Base-by-base conservation (phyloP, 2,888 invertebrate species). In the Drosophila kanekoi region DNA sequence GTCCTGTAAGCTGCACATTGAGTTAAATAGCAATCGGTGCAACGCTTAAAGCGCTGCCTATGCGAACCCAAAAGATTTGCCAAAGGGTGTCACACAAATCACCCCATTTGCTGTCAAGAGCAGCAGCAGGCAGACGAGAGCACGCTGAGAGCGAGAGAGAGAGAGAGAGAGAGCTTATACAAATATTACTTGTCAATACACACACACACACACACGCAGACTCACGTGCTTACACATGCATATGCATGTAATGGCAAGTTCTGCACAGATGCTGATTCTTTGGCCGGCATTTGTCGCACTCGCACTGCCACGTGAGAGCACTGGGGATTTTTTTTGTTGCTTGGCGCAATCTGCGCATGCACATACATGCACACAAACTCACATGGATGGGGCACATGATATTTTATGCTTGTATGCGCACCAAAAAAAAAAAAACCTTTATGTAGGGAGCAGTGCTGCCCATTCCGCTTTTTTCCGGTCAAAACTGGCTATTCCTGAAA, bases 331-430 rank as follows among this genome's bases (percentile, higher is more conserved):
- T 47, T 40, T 11, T 40, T 11, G 13, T n/a, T 23, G 13, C 44
- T 59, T 13, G 16, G 11, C 54, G 44, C 32, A 68, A 51, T 56
- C 54, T 72, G 75, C 77, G 77, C 75, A 75, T 75, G 72, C 18
- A 63, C 56, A 58, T 18, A 18, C 41, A 41, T 20, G 48, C 18
- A 49, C 14, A 18, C 32, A 28, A 8, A 11, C n/a, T 16, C 14
- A 32, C 4, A 38, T n/a, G 18, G 4, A 48, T 11, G 14, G 6
- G 3, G 10, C n/a, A 14, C 13, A 33, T 33, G 18, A 13, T 9
- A 52, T 28, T 52, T 52, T 52, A 41, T 53, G 28, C n/a, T 53
- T 20, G 40, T 20, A 41, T 16, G 41, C 14, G 23, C 16, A 28
- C 28, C 23, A 23, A 5, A 28, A 28, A 23, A 23, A 23, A 23